These are phyloP conservation scores for Branchipolynoe longqiensis DNA, from an alignment of 2,888 invertebrate species.

Conservation along the genomic window DNA sequence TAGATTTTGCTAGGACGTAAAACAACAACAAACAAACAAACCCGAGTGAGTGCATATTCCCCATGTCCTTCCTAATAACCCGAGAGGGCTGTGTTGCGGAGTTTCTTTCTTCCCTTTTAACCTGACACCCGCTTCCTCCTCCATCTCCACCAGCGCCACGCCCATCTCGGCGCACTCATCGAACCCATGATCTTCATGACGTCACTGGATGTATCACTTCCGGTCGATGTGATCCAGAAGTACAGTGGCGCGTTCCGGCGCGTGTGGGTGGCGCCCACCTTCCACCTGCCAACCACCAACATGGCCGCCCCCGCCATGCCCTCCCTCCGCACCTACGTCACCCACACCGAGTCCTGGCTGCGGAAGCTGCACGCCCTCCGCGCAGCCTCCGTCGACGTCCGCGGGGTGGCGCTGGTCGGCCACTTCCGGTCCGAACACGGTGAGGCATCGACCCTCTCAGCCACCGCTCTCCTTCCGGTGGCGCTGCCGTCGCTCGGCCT, in stretches of 20 bases:
- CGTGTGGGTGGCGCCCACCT: slow-evolving; percentile 12
- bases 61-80: no score
- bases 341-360: neutral
- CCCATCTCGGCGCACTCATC: neutral
- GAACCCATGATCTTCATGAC: slow-evolving; percentile 26
- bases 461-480: slow-evolving; percentile 27
- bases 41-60: no score
- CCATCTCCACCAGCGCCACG: neutral
- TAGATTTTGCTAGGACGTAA: no score
- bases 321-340: slow-evolving; percentile 11
- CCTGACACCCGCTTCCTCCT: neutral
- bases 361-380: neutral
- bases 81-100: no score
- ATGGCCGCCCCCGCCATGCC: slow-evolving; percentile 4
- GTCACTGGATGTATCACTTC: neutral
- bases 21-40: no score
- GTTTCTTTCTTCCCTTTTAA: no score
- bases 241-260: neutral
- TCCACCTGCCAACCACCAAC: neutral
- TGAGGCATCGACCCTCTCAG: neutral
- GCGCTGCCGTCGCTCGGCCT: slow-evolving; percentile 33
- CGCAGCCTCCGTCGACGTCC: neutral
- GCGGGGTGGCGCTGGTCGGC: slow-evolving; percentile 10
- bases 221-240: neutral
- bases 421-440: neutral